Evolutionary conservation across 2,113 vertebrate species (phyloP), one percentile per base, ranked within the genome.

Genomic region (Peromyscus maniculatus): DNA sequence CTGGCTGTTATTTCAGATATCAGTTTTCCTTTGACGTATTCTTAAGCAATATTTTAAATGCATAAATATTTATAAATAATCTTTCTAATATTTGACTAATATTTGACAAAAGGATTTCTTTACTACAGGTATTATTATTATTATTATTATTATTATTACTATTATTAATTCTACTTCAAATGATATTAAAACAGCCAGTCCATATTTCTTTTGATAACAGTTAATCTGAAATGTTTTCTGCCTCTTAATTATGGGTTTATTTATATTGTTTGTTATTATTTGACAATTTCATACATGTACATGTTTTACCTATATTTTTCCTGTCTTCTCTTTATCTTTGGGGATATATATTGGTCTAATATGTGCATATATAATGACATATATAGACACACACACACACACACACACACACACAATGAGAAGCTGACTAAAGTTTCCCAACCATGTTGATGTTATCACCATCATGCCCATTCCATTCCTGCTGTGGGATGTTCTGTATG

Each of bases 41-140:
- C 33, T 43, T 62, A 39, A 59, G n/a, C 57, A 64, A 22, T 64
- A 26, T 26, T 64, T 66, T 52, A 84, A 83, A 52, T 72, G 36
- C 11, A 86, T 75, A 75, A 79, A 80, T 96, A 96, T 89, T 94
- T 89, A 89, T 6, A 49, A 15, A 24, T 93, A 88, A 5, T 69
- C 19, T 11, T 91, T 71, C 19, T 95, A 83, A 87, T 74, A 93
- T 91, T 15, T 86, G 26, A 4, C 13, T 3, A 10, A 26, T 43
- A 94, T 62, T 57, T 19, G 43, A 69, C 55, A 26, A 87, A 87
- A 64, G 7, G 10, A 59, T 88, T 5, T 93, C 43, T 78, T 67
- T 79, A 28, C 10, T 59, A 26, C 15, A 22, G 4, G 1, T 46
- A 79, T 66, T 55, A 39, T 3, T 88, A 46, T 7, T 89, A 62